Evolutionary conservation across 64 coral and sea anemone species (phyloP), one percentile per base, ranked within the genome.

Genomic region (Montipora capricornis): DNA sequence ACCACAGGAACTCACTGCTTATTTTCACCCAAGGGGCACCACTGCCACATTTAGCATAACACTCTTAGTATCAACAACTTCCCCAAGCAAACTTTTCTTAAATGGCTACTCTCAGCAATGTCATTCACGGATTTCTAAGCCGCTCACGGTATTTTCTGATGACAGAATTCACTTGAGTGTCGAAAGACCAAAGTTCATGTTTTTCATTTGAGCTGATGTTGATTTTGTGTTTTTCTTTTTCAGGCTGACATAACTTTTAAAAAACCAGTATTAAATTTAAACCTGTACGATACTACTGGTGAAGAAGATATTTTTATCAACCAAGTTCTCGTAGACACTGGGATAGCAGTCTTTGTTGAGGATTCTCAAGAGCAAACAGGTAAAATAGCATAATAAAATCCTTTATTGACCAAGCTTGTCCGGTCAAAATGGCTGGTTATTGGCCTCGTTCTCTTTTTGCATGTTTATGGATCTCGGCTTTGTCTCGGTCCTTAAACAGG

Each of bases 221-320:
- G 61, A 14, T 49, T 68, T 68, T 84, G 22, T 94, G 19, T 17
- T 49, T 50, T 37, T 77, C 49, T 24, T 88, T 17, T 51, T 47
- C 44, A 61, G 8, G 84, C 92, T 75, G 92, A 91, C n/a, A 89
- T 97, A 47, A 91, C 84, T 4, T 97, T 67, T 44, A 88, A 62
- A 53, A 88, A 93, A 3, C 98, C 98, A 15, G 75, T 82, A 2
- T 73, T 99, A 68, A 90, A 87, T 12, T 51, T 99, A 12, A 77
- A 95, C 19, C 60, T 99, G 55, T 96, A 94, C 44, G 98, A 99
- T 57, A 94, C 95, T 20, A 96, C 88, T 17, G 92, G 70, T 44
- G 98, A 99, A 6, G 89, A 90, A 20, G 95, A 96, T 83, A 88
- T 94, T 20, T 94, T 94, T 87, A 87, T 96, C 15, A 94, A 87